Percentiles rank a stretch among this genome's conserved stretches.
Conservation (phyloP, 2,888 invertebrate genomes). For the Vesta saturnalis region DNA sequence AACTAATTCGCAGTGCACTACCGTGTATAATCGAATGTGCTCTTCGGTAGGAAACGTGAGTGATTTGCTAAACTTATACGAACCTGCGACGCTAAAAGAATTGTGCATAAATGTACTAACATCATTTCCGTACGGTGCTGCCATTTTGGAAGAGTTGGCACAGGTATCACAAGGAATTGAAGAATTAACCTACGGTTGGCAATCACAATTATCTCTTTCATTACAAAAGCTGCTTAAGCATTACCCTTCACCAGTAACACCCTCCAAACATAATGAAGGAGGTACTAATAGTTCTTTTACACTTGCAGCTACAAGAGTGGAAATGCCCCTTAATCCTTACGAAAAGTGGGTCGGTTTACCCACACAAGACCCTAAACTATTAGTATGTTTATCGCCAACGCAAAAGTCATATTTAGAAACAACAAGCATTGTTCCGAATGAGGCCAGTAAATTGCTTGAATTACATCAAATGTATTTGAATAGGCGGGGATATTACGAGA, state of each 20-base stretch:
- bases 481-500: conserved; percentile 63
- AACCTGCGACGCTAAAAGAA: conserved; percentile 54
- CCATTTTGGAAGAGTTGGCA: conserved; percentile 75
- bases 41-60: conserved; percentile 71
- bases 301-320: conserved; percentile 41
- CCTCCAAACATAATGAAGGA: conserved; percentile 16
- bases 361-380: conserved; percentile 69
- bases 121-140: conserved; percentile 74
- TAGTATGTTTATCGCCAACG: conserved; percentile 78
- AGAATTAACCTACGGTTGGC: conserved; percentile 39
- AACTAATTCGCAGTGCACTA: conserved; percentile 73
- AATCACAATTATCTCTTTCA: conserved; percentile 50
- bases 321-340: conserved; percentile 60
- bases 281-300: conserved; percentile 37
- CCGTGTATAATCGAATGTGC: conserved; percentile 71
- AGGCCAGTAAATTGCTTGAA: conserved; percentile 72
- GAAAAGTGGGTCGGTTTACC: conserved; percentile 71
- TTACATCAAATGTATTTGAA: conserved; percentile 77
- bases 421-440: conserved; percentile 65
- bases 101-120: conserved; percentile 73
- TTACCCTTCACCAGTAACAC: conserved; percentile 22
- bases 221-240: conserved; percentile 19
- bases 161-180: conserved; percentile 69
- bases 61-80: conserved; percentile 59
- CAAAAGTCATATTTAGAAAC: conserved; percentile 71